These are phyloP conservation scores for Rhagoletis pomonella DNA, from an alignment of 1,140 invertebrate genomes.

Conservation along the genomic window DNA sequence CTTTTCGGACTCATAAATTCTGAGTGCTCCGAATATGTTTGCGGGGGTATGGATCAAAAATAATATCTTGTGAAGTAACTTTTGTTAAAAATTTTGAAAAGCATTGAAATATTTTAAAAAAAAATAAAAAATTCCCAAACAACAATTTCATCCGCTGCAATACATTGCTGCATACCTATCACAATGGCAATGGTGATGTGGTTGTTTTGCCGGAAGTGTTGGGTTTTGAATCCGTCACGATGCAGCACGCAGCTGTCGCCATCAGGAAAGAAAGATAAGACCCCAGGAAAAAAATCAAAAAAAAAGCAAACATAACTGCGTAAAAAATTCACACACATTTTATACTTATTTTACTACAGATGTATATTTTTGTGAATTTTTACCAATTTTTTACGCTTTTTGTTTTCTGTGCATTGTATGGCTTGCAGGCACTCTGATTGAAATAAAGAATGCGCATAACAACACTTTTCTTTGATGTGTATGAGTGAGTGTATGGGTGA, in stretches of 20 bases:
- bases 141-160: background rate
- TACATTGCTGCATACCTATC: background rate
- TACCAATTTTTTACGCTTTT: background rate
- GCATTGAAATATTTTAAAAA: no score
- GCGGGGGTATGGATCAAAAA: no score
- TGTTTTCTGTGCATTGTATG: background rate
- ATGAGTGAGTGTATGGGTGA: background rate
- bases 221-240: background rate
- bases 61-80: no score
- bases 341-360: background rate
- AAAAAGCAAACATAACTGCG: background rate
- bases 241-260: background rate
- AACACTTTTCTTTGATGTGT: conserved; percentile 22
- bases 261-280: background rate
- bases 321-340: background rate
- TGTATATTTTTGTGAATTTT: background rate
- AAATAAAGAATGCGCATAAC: conserved; percentile 44
- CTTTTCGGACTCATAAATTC: no score
- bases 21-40: no score
- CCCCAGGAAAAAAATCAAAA: background rate
- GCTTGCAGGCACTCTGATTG: conserved; percentile 26
- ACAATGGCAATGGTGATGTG: background rate
- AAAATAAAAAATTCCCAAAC: background rate
- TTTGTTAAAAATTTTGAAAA: no score
- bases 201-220: background rate